These are phyloP conservation scores for Mimas tiliae DNA, from an alignment of 2,888 invertebrate species.

Conservation along the genomic window DNA sequence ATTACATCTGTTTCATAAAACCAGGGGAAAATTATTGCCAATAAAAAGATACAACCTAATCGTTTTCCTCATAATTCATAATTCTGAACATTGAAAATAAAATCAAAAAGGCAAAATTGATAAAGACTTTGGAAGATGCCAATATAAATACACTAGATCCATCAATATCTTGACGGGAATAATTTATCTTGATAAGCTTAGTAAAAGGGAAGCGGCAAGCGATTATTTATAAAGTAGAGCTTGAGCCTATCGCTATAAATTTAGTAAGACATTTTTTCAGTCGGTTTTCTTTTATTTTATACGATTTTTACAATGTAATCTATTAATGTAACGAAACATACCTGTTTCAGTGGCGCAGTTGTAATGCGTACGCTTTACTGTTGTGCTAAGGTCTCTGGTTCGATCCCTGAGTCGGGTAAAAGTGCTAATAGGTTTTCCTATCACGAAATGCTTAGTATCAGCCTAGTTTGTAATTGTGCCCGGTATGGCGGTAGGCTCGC, in stretches of 20 bases:
- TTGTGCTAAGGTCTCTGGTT: too few relatives aligned
- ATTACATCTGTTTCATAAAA: slow-evolving; percentile 18
- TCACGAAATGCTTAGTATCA: too few relatives aligned
- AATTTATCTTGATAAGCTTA: slow-evolving; percentile 55
- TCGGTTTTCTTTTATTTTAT: background rate
- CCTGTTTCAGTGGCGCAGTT: too few relatives aligned
- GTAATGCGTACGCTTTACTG: too few relatives aligned
- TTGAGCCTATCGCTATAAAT: slow-evolving; percentile 34
- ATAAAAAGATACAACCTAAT: slow-evolving; percentile 25
- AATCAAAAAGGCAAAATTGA: slow-evolving; percentile 38
- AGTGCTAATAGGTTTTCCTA: too few relatives aligned
- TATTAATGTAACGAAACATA: too few relatives aligned
- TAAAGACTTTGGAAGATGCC: slow-evolving; percentile 42
- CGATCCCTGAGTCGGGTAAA: too few relatives aligned
- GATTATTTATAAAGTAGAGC: slow-evolving; percentile 43
- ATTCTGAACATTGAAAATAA: slow-evolving; percentile 25
- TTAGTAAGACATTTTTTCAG: slow-evolving; percentile 24
- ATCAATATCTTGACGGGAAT: slow-evolving; percentile 51
- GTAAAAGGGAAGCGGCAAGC: slow-evolving; percentile 41
- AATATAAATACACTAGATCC: slow-evolving; percentile 42
- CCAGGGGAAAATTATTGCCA: slow-evolving; percentile 28
- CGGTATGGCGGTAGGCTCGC: too few relatives aligned
- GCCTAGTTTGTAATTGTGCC: too few relatives aligned
- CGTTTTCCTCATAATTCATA: slow-evolving; percentile 40
- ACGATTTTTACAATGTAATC: background rate